Conservation (phyloP, 2,888 invertebrate genomes). For the Nematopogon swammerdamellus region DNA sequence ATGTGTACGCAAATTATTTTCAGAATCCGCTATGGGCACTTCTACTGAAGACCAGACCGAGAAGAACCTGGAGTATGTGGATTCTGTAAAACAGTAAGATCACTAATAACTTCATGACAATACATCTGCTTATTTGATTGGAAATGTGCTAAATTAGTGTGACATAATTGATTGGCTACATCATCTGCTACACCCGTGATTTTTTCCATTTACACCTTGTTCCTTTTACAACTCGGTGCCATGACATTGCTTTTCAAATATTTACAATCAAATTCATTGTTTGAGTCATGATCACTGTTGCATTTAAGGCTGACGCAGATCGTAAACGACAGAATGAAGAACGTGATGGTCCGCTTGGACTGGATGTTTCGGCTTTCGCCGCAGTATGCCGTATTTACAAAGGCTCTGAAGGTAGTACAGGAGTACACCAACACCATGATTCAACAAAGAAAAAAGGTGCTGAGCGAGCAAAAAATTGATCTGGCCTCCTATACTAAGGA, state of each 20-base stretch:
- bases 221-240: too few species aligned
- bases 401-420: conserved; percentile 40
- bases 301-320: conserved; percentile 19
- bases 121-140: too few species aligned
- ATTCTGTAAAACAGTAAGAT: conserved; percentile 71
- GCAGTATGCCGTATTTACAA: conserved; percentile 55
- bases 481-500: neutral
- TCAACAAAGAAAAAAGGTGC: conserved; percentile 26
- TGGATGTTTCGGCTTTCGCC: conserved; percentile 45
- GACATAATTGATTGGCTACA: too few species aligned
- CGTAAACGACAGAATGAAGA: conserved; percentile 27
- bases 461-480: conserved; percentile 16
- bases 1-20: too few species aligned
- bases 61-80: conserved; percentile 67
- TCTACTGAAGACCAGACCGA: conserved; percentile 68
- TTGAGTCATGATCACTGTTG: too few species aligned
- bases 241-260: too few species aligned
- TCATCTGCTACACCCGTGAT: too few species aligned
- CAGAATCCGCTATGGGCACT: conserved; percentile 86
- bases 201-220: too few species aligned
- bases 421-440: conserved; percentile 42
- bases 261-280: too few species aligned
- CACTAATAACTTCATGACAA: too few species aligned
- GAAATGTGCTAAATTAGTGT: too few species aligned
- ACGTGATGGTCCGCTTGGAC: conserved; percentile 27